phyloP scores from a whole-genome alignment of 2,888 invertebrate species.

The Lasioglossum calceatum region DNA sequence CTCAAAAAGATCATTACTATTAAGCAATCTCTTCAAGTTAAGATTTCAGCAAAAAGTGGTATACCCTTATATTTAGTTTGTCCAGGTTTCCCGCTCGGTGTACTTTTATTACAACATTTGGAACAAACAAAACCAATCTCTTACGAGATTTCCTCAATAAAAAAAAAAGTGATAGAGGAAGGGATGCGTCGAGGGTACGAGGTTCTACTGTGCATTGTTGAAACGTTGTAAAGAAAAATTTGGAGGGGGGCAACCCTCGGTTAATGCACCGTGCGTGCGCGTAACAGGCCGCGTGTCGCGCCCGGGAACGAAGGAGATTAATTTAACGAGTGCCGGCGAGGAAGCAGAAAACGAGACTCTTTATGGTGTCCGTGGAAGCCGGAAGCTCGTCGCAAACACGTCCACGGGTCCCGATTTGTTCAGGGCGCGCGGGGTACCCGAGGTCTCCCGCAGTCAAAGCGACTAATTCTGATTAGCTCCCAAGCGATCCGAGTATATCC shows the following conservation, averaged over 20 bases:
- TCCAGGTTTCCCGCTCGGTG: too few relatives aligned
- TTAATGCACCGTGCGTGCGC: not conserved
- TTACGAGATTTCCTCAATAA: too few relatives aligned
- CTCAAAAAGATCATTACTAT: too few relatives aligned
- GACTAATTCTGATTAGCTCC: slow-evolving; percentile 71
- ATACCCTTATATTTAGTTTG: too few relatives aligned
- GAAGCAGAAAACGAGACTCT: not conserved
- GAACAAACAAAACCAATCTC: too few relatives aligned
- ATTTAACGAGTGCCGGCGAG: slow-evolving; percentile 1
- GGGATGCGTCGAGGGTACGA: not conserved
- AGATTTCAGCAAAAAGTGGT: too few relatives aligned
- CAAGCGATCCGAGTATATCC: slow-evolving; percentile 71
- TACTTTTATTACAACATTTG: too few relatives aligned
- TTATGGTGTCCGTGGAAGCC: not conserved
- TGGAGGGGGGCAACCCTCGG: not conserved
- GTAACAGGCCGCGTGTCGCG: not conserved
- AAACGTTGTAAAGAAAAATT: not conserved
- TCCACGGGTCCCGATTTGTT: slow-evolving; percentile 54
- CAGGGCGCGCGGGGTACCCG: slow-evolving; percentile 16
- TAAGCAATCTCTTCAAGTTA: too few relatives aligned
- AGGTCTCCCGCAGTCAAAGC: slow-evolving; percentile 54
- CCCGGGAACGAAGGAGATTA: not conserved
- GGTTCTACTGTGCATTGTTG: not conserved
- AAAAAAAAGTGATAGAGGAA: too few relatives aligned
- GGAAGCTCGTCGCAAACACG: slow-evolving; percentile 28